Evolutionary conservation across 2,113 vertebrate genomes (phyloP).

Genomic region (Chinchilla lanigera): DNA sequence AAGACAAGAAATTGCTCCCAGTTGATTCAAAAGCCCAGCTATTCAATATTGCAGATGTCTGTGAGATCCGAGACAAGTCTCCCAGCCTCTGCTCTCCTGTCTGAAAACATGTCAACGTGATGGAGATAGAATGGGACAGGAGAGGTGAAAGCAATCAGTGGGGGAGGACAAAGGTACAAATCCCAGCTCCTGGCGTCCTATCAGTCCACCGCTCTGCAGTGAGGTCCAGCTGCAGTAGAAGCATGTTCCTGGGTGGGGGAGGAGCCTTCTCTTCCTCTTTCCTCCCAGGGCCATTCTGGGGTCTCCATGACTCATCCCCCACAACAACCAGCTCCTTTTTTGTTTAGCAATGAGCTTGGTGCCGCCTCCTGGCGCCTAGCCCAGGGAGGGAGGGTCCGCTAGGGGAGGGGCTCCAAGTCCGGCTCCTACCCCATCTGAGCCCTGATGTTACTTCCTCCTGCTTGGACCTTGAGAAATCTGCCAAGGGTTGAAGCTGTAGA

Average conservation of each 20-base stretch:
- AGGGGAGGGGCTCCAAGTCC: neutral
- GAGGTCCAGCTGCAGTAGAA: neutral
- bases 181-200: neutral
- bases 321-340: slow-evolving; percentile 55
- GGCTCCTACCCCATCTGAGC: neutral
- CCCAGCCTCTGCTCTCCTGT: neutral
- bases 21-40: neutral
- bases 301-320: slow-evolving; percentile 47
- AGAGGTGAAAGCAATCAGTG: neutral
- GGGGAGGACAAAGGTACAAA: neutral
- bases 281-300: slow-evolving; percentile 33
- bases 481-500: neutral
- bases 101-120: neutral
- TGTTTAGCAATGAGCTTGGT: neutral
- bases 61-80: neutral
- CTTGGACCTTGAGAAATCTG: neutral
- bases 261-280: neutral
- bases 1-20: neutral
- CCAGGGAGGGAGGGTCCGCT: neutral
- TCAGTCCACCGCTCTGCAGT: neutral
- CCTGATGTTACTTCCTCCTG: neutral
- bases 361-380: slow-evolving; percentile 13
- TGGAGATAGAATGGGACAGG: slow-evolving; percentile 7
- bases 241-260: neutral
- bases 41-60: neutral